Evolutionary conservation across 2,888 invertebrate genomes (phyloP), one percentile per base, ranked within the genome.

Genomic region (Meta bourneti): DNA sequence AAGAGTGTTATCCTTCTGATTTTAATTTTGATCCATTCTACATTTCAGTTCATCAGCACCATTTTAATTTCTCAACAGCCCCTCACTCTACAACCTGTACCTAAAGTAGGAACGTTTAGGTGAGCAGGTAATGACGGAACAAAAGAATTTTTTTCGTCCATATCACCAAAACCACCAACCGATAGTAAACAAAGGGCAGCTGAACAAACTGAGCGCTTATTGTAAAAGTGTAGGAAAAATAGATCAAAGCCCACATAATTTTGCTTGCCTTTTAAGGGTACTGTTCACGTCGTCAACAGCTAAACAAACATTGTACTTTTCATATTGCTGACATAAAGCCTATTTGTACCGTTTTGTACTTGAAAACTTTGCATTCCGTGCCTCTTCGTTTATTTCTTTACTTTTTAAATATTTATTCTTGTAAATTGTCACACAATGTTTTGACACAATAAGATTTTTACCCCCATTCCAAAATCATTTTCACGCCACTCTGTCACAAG

Each of bases 161-260:
- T 48, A 87, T 16, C 11, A 72, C 52, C 52, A 16, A 70, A 87
- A 87, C 71, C 71, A 48, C 34, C 82, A 89, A 89, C 77, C 34
- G 82, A 69, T 54, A 7, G 89, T 69, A 78, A 89, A 89, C 77
- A 89, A 9, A 51, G 19, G 20, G n/a, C 89, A 89, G 82, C 70
- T 89, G 89, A 48, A 16, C 51, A 89, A 89, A 89, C 77, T 54
- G 20, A 19, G 70, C 16, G 19, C 13, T 70, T 48, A 61, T 82
- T 83, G 89, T 77, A n/a, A 70, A 52, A 61, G 34, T 19, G 16
- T 16, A 34, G 82, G 54, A 70, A 75, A 83, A 54, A 69, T 82
- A 34, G 8, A 52, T 13, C 72, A 52, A 20, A 82, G 77, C 82
- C 20, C 49, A 74, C 82, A 82, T 89, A 89, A 82, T 89, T 89